A percentile compares a stretch with the other conserved stretches of the same genome.
Conservation (phyloP, 2,113 vertebrate species). For the Periophthalmodon schlosseri region DNA sequence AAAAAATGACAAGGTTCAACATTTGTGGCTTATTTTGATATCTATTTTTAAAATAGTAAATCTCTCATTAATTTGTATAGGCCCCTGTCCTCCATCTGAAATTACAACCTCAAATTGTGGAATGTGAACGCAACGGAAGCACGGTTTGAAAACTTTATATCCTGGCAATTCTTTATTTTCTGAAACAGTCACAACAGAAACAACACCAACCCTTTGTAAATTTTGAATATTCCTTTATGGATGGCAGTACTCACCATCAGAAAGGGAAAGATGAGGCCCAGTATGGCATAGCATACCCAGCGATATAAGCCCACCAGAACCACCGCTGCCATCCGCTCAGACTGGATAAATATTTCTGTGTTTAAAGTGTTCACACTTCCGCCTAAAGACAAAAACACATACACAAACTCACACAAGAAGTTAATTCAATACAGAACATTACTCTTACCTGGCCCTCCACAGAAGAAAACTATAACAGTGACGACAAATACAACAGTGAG, state of each 20-base stretch:
- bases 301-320: conserved; percentile 56
- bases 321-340: conserved; percentile 66
- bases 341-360: conserved; percentile 76
- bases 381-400: conserved; percentile 38
- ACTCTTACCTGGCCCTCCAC: conserved; percentile 80
- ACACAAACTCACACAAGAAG: background rate
- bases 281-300: conserved; percentile 47
- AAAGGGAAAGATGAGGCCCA: conserved; percentile 74
- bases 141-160: too few relatives aligned
- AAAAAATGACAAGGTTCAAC: too few relatives aligned
- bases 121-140: too few relatives aligned
- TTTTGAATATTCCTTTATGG: too few relatives aligned
- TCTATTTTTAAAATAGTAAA: too few relatives aligned
- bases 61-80: too few relatives aligned
- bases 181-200: too few relatives aligned
- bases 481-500: conserved; percentile 72
- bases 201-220: too few relatives aligned
- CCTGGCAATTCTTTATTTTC: too few relatives aligned
- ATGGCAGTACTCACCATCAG: conserved; percentile 69
- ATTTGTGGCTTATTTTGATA: too few relatives aligned
- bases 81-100: too few relatives aligned
- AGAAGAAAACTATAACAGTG: conserved; percentile 76
- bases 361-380: conserved; percentile 41
- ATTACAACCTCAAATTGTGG: too few relatives aligned
- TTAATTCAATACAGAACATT: background rate